These are phyloP conservation scores for Oxycera nigricornis DNA, from an alignment of 2,888 invertebrate species.

Conservation along the genomic window DNA sequence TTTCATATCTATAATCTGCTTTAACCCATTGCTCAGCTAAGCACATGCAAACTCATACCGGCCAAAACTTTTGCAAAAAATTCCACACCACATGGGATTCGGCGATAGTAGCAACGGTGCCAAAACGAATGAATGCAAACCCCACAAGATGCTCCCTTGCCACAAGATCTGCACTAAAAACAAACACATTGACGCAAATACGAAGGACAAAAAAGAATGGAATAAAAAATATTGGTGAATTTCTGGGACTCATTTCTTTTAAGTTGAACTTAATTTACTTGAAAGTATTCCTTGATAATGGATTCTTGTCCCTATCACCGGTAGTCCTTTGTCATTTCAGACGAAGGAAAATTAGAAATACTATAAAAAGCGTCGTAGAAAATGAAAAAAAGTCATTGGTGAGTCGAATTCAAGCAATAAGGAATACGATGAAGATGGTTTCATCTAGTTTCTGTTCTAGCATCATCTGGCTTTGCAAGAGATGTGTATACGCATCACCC, in stretches of 20 bases:
- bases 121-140: slow-evolving; percentile 17
- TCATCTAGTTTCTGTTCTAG: neutral
- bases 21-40: neutral
- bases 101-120: neutral
- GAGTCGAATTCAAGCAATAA: neutral
- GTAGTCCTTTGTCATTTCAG: neutral
- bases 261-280: slow-evolving; percentile 44
- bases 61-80: neutral
- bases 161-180: slow-evolving; percentile 33
- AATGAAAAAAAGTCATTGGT: neutral
- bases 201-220: neutral
- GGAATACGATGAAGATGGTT: neutral
- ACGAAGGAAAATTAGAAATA: neutral
- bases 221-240: slow-evolving; percentile 42
- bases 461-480: neutral
- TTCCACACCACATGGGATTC: neutral
- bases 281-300: slow-evolving; percentile 40
- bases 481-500: slow-evolving; percentile 9
- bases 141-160: slow-evolving; percentile 22
- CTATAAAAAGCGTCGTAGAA: neutral
- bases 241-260: slow-evolving; percentile 43
- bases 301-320: slow-evolving; percentile 16
- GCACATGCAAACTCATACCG: neutral
- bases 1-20: no score
- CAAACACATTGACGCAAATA: neutral